Conservation (phyloP, 2,888 invertebrate species). For the Chrysotoxum bicinctum region DNA sequence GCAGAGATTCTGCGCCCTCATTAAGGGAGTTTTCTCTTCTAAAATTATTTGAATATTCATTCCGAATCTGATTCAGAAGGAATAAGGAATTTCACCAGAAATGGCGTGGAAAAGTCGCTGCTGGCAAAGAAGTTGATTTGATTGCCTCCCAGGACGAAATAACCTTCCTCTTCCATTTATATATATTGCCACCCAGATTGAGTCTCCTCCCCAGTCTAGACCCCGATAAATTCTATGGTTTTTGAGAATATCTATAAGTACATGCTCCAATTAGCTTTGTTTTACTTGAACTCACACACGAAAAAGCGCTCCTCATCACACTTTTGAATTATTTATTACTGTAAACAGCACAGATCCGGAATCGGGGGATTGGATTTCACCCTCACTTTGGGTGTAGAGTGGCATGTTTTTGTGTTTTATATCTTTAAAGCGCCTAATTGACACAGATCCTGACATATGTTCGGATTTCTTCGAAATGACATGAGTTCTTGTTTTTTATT, state of each 20-base stretch:
- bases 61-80: too few relatives aligned
- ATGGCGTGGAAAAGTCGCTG: too few relatives aligned
- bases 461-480: conserved; percentile 64
- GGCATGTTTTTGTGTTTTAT: conserved; percentile 50
- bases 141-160: conserved; percentile 2
- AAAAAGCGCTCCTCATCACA: conserved; percentile 60
- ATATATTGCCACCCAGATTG: conserved; percentile 43
- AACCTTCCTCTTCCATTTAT: not conserved
- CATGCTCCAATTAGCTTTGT: conserved; percentile 64
- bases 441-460: conserved; percentile 73
- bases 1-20: too few relatives aligned
- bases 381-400: conserved; percentile 42
- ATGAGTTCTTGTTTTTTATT: conserved; percentile 34
- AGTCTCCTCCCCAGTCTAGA: conserved; percentile 41
- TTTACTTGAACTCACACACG: conserved; percentile 54
- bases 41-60: too few relatives aligned
- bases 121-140: too few relatives aligned
- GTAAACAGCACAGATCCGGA: conserved; percentile 47
- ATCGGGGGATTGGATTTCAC: conserved; percentile 66
- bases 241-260: not conserved
- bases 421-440: conserved; percentile 71
- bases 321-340: conserved; percentile 69
- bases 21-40: too few relatives aligned
- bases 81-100: too few relatives aligned
- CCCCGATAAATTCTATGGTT: conserved; percentile 34